Conservation (phyloP, 2,113 vertebrate species). For the Plecturocebus donacophilus region DNA sequence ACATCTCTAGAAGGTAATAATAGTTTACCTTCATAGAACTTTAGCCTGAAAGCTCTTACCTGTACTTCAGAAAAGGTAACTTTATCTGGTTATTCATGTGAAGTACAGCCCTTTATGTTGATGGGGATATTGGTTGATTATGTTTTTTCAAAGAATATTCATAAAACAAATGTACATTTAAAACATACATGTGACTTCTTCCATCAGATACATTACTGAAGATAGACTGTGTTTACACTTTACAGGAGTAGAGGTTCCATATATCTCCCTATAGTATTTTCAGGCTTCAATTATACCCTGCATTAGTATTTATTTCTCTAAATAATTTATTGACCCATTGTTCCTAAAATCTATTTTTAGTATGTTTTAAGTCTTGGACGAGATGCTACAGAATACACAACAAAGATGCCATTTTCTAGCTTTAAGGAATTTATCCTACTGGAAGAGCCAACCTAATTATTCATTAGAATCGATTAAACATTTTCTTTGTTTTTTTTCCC, state of each 20-base stretch:
- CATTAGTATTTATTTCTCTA: neutral
- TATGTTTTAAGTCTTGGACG: neutral
- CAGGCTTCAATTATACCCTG: neutral
- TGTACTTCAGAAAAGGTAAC: neutral
- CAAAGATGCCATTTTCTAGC: neutral
- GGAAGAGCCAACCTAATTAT: neutral
- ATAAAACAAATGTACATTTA: neutral
- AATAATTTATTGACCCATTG: neutral
- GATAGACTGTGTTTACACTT: neutral
- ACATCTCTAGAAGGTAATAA: neutral
- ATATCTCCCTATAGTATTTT: neutral
- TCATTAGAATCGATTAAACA: neutral
- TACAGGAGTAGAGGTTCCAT: neutral
- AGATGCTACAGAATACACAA: neutral
- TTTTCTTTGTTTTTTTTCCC: neutral
- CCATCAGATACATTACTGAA: neutral
- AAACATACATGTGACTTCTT: neutral
- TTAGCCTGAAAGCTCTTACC: neutral
- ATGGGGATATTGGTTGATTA: neutral
- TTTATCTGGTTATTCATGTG: neutral
- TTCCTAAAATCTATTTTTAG: neutral
- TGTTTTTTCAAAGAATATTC: neutral
- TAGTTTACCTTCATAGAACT: neutral
- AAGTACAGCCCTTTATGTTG: neutral
- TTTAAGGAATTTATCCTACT: neutral